phyloP scores from a whole-genome alignment of 92 coral and sea anemone genomes.

The Virgularia gustaviana region DNA sequence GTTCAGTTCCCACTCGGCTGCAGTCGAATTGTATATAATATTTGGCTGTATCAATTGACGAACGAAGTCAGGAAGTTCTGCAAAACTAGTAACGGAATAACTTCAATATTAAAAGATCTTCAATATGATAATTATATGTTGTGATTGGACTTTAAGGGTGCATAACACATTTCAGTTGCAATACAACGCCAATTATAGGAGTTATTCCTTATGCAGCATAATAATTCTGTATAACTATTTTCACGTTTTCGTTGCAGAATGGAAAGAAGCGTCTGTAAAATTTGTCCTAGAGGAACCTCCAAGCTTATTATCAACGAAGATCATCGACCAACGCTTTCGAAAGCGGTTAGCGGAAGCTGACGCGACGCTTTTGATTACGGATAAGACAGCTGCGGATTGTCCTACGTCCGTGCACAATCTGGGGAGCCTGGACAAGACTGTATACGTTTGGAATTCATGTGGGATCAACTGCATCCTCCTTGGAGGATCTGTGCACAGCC shows the following conservation, averaged over 20 bases:
- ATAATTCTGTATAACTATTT: not conserved
- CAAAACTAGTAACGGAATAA: no score
- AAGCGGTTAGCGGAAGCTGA: slow-evolving; percentile 72
- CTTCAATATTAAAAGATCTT: no score
- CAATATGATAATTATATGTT: no score
- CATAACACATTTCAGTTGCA: not conserved
- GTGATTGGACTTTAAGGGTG: not conserved
- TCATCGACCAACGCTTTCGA: slow-evolving; percentile 30
- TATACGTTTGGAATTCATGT: slow-evolving; percentile 87
- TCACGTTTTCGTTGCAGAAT: slow-evolving; percentile 11
- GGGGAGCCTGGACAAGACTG: slow-evolving; percentile 69
- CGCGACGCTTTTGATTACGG: slow-evolving; percentile 85
- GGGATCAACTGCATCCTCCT: slow-evolving; percentile 93
- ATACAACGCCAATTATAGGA: not conserved
- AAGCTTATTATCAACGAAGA: slow-evolving; percentile 68
- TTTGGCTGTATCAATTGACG: no score
- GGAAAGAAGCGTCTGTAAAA: slow-evolving; percentile 20
- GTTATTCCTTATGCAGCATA: not conserved
- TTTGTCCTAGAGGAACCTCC: slow-evolving; percentile 71
- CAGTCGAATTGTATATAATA: not conserved
- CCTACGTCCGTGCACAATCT: slow-evolving; percentile 76
- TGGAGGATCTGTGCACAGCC: slow-evolving; percentile 96
- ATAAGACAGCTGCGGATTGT: slow-evolving; percentile 71
- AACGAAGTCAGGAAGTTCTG: no score
- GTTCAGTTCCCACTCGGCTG: not conserved